Conservation (phyloP, 2,797 vertebrate species). For the Botia almorhae region DNA sequence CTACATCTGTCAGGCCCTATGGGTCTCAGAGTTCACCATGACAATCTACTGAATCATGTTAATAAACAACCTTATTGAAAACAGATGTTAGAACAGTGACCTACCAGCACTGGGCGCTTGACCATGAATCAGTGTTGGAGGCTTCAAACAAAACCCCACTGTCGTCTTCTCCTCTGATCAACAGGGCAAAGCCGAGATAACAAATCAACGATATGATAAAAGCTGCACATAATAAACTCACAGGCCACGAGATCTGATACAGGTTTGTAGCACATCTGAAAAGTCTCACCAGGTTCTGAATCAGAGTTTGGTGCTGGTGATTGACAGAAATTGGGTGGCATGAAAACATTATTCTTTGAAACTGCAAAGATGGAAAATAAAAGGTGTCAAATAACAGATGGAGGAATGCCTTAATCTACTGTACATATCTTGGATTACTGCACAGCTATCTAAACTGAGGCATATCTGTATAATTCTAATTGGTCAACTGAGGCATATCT, state of each 20-base stretch:
- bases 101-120: conserved; percentile 87
- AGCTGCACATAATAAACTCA: neutral
- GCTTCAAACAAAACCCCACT: conserved; percentile 84
- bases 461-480: too few relatives aligned
- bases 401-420: neutral
- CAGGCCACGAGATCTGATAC: neutral
- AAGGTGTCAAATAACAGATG: neutral
- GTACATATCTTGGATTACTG: neutral
- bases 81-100: conserved; percentile 37
- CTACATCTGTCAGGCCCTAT: neutral
- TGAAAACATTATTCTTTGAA: conserved; percentile 83
- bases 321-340: conserved; percentile 82
- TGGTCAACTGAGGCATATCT: too few relatives aligned
- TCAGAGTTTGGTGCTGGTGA: conserved; percentile 80
- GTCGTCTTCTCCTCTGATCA: conserved; percentile 83
- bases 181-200: conserved; percentile 22
- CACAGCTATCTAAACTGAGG: too few relatives aligned
- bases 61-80: neutral
- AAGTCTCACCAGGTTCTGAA: conserved; percentile 77
- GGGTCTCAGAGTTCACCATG: neutral
- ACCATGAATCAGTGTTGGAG: conserved; percentile 85
- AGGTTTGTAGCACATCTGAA: neutral
- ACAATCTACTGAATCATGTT: neutral
- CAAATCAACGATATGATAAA: neutral
- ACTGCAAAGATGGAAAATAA: conserved; percentile 64